phyloP scores from a whole-genome alignment of 2,113 vertebrate genomes.

The Picathartes gymnocephalus region DNA sequence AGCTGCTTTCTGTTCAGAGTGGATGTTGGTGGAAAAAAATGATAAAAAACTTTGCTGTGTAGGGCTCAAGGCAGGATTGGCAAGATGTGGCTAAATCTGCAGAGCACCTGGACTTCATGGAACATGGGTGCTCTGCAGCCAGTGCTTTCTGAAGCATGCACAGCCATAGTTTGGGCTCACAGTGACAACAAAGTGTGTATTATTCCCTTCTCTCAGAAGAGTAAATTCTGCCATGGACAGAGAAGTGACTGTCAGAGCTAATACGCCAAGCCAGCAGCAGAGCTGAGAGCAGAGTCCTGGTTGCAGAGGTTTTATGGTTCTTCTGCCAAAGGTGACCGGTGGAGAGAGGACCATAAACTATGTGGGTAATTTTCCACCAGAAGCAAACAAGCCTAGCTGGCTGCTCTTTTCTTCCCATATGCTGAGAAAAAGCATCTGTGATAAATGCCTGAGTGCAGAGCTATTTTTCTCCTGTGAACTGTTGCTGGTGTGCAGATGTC shows the following conservation, averaged over 20 bases:
- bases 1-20: neutral
- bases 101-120: neutral
- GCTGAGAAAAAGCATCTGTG: constrained; percentile 16
- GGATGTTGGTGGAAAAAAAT: neutral
- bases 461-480: neutral
- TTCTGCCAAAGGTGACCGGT: neutral
- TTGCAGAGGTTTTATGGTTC: neutral
- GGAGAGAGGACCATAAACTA: constrained; percentile 6
- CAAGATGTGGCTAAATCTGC: neutral
- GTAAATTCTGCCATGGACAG: neutral
- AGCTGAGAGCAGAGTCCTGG: neutral
- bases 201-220: neutral
- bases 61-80: neutral
- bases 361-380: neutral
- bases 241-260: neutral
- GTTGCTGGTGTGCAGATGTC: neutral
- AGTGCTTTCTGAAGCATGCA: neutral
- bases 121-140: neutral
- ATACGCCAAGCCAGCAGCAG: neutral
- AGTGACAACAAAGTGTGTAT: neutral
- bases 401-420: constrained; percentile 20
- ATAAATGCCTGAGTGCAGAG: neutral
- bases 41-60: neutral
- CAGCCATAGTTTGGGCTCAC: neutral
- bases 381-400: neutral